Evolutionary conservation across 2,888 invertebrate genomes (phyloP), one percentile per base, ranked within the genome.

Genomic region (Panzeria rudis): DNA sequence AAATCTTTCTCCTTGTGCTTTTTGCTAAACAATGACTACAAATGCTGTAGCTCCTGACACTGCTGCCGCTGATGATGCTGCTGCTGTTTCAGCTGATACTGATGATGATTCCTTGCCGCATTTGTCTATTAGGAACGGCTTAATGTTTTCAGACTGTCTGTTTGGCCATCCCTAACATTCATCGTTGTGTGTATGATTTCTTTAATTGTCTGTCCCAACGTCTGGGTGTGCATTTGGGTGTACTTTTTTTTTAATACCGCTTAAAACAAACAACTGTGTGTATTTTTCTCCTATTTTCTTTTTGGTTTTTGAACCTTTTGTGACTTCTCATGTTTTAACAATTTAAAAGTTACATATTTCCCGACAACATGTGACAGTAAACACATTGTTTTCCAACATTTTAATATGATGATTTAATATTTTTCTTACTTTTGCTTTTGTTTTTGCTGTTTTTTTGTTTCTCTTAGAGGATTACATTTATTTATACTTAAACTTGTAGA

Each of bases 311-410:
- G 71, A 85, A 85, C 82, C 85, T 82, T 84, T 82, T 82, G 82
- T 85, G 82, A 82, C 82, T 82, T 79, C 73, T 85, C 85, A 85
- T 85, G 85, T 82, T 85, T 85, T 85, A 82, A 75, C 85, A 82
- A 85, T 85, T 85, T 85, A 82, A 84, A 85, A 85, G 82, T 85
- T 85, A 85, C 85, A 85, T 85, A 78, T 78, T 82, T 59, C 41
- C 62, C 73, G 69, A 82, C 85, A 85, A 75, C 78, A 85, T 85
- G 85, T 85, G 85, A 85, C 85, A 85, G 78, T 78, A 78, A 85
- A 85, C 85, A 85, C 85, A 85, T 85, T 82, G 78, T 85, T 79
- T 84, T 69, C 32, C 20, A 76, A 80, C 80, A 80, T 80, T 80
- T 80, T 73, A 59, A 80, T 80, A 80, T 80, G 80, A 80, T 66